phyloP scores from a whole-genome alignment of 2,888 invertebrate species.

The Polylopha cassiicola region DNA sequence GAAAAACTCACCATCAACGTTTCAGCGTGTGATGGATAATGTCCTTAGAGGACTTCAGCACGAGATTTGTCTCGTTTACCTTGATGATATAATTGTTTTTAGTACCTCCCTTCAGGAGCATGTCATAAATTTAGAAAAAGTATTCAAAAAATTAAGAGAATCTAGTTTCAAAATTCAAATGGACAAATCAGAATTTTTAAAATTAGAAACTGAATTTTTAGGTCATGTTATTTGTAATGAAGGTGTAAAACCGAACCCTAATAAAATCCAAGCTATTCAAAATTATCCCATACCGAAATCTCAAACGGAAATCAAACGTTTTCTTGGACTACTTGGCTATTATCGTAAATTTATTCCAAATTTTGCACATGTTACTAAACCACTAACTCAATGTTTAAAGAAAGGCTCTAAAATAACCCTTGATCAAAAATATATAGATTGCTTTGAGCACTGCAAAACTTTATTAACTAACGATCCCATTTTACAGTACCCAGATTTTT shows the following conservation, averaged over 20 bases:
- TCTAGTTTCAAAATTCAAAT: constrained; percentile 2
- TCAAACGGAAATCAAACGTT: constrained; percentile 6
- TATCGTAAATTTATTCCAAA: too few species aligned
- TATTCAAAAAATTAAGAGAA: neutral
- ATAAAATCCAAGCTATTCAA: constrained; percentile 23
- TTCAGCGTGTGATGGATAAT: constrained; percentile 38
- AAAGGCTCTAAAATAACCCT: neutral
- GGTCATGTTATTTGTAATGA: constrained; percentile 6
- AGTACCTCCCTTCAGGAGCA: constrained; percentile 1
- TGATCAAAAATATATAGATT: constrained; percentile 3
- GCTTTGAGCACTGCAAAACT: constrained; percentile 11
- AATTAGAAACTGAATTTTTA: too few species aligned
- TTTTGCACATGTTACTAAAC: too few species aligned
- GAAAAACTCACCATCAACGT: constrained; percentile 36
- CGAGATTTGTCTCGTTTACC: constrained; percentile 12
- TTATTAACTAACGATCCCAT: constrained; percentile 23
- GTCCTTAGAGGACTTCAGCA: constrained; percentile 28
- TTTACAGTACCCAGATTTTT: constrained; percentile 26
- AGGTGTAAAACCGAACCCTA: constrained; percentile 13
- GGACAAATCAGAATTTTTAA: constrained; percentile 4
- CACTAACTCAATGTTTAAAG: too few species aligned
- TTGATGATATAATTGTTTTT: constrained; percentile 4
- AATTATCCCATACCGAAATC: constrained; percentile 28
- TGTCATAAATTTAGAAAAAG: neutral
- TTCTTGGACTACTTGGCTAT: too few species aligned